Conservation (phyloP, 2,888 invertebrate genomes). For the Metellina segmentata region DNA sequence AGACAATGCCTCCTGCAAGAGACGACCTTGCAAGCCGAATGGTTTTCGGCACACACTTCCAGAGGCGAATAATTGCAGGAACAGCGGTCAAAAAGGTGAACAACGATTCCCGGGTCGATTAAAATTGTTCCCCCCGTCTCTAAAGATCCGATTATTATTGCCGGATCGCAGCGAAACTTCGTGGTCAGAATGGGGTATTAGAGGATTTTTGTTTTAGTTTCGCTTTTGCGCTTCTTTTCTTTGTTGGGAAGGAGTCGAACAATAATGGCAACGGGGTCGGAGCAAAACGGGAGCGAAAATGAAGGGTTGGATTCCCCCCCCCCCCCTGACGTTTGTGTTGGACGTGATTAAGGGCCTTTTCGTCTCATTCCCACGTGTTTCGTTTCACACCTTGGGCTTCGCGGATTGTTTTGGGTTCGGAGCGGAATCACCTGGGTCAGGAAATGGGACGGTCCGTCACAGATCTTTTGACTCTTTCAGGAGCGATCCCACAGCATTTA, state of each 20-base stretch:
- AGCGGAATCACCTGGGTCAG: neutral
- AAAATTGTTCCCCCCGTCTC: conserved; percentile 57
- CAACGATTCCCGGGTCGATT: conserved; percentile 68
- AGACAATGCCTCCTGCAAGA: conserved; percentile 62
- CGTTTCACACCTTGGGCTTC: conserved; percentile 7
- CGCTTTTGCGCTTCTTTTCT: conserved; percentile 24
- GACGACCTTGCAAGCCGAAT: conserved; percentile 22
- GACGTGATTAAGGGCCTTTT: conserved; percentile 52
- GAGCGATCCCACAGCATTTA: too few species aligned
- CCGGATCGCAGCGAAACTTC: conserved; percentile 40
- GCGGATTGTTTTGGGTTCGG: neutral
- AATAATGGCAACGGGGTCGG: conserved; percentile 30
- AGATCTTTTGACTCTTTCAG: too few species aligned
- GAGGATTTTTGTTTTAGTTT: conserved; percentile 50
- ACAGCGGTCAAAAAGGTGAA: conserved; percentile 72
- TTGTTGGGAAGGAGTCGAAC: neutral
- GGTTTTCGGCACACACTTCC: neutral
- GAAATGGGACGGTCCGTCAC: too few species aligned
- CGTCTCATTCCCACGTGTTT: conserved; percentile 51
- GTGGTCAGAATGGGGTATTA: conserved; percentile 64
- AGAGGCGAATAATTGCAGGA: conserved; percentile 46
- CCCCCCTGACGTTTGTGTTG: neutral
- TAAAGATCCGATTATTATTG: conserved; percentile 57
- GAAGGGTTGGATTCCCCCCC: conserved; percentile 53
- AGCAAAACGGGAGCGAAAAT: conserved; percentile 49